These are phyloP conservation scores for Tribolium castaneum DNA, from an alignment of 1,140 invertebrate genomes.

Conservation along the genomic window DNA sequence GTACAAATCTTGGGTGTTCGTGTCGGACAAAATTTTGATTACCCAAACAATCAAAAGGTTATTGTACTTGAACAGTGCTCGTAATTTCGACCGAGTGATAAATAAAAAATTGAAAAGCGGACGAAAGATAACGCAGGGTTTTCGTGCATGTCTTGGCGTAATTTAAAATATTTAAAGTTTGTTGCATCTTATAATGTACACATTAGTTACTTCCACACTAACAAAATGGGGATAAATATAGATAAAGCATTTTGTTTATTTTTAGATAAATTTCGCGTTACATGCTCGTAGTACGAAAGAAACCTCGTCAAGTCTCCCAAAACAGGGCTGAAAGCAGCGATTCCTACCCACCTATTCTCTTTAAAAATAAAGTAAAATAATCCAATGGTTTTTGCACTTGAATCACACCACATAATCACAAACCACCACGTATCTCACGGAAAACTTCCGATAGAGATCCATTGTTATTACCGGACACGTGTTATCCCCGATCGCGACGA, in stretches of 20 bases:
- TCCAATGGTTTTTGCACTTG: constrained; percentile 10
- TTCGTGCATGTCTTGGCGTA: too few species aligned
- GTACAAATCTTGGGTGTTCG: too few species aligned
- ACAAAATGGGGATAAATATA: constrained; percentile 23
- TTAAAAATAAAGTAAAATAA: constrained; percentile 36
- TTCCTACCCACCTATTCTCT: constrained; percentile 28
- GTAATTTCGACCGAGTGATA: too few species aligned
- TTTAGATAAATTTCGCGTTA: constrained; percentile 34
- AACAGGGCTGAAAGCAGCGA: neutral
- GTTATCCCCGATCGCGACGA: neutral
- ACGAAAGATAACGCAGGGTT: too few species aligned
- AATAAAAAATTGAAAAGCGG: too few species aligned
- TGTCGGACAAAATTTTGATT: neutral
- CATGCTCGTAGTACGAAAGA: neutral
- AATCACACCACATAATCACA: constrained; percentile 51
- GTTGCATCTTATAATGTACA: neutral
- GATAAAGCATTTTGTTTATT: constrained; percentile 34
- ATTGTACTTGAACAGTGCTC: neutral
- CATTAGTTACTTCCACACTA: neutral
- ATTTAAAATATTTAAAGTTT: neutral
- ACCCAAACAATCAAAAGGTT: neutral
- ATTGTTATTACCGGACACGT: constrained; percentile 36
- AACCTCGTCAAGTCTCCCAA: neutral
- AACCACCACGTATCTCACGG: constrained; percentile 56
- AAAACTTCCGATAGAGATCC: constrained; percentile 56